Evolutionary conservation across 2,113 vertebrate species (phyloP), one percentile per base, ranked within the genome.

Genomic region (Oplegnathus fasciatus): DNA sequence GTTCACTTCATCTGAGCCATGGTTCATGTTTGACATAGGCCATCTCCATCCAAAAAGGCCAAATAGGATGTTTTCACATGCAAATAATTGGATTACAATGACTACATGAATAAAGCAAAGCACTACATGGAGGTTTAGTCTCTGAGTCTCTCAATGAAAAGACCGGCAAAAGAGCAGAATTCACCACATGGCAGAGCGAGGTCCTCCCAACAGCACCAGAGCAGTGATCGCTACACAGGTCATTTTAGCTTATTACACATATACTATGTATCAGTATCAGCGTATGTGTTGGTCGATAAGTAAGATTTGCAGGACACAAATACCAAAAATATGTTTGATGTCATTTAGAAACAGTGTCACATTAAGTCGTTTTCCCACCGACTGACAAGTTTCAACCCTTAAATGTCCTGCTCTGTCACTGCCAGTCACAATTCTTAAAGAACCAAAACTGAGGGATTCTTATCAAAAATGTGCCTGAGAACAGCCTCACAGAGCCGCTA

Each of bases 51-150:
- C 37, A 32, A 68, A 69, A 70, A 57, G 26, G 30, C 20, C 42
- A 74, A 74, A 72, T 32, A 3, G 60, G 17, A 2, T 22, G 54
- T 67, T 86, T 72, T 68, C 24, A 84, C n/a, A 72, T 42, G 44
- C 54, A 75, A 75, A 79, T 85, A 83, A 76, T 42, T 74, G 34
- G 64, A 88, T 62, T 68, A 30, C n/a, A 54, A 65, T 22, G 44
- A 72, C n/a, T 26, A 20, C 30, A 80, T 72, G 40, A 68, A 73
- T 48, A 13, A 62, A 65, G 20, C 7, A 13, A 5, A 57, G 57
- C 20, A 67, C 52, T 8, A 18, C 77, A 61, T 18, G 50, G 44
- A 55, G 70, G 6, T 52, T 76, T 30, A 73, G n/a, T 57, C 30
- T 50, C 17, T 77, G 4, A 30, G 7, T 68, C 20, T 32, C 37